Evolutionary conservation across 1,140 invertebrate species (phyloP).

Genomic region (Mycetomoellerius zeteki): DNA sequence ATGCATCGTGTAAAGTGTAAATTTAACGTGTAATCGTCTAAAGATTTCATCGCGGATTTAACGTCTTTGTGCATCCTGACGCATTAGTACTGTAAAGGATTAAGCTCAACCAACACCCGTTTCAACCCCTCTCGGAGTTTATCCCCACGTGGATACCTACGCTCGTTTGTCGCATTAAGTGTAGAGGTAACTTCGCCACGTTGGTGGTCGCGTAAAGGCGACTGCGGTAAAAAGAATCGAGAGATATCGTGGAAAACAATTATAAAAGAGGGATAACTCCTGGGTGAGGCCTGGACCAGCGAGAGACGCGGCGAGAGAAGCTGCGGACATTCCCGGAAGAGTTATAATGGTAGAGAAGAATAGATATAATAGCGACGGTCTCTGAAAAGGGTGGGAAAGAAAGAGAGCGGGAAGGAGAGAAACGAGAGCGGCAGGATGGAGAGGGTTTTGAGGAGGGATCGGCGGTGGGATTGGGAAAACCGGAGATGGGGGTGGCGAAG

Average conservation of each 20-base stretch:
- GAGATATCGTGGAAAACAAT: conserved; percentile 71
- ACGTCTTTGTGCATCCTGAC: conserved; percentile 33
- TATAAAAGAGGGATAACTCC: conserved; percentile 51
- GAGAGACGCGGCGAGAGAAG: conserved; percentile 16
- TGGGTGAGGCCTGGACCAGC: background rate
- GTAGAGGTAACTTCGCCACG: background rate
- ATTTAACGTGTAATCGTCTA: too few relatives aligned
- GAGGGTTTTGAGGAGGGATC: conserved; percentile 58
- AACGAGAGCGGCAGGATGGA: conserved; percentile 4
- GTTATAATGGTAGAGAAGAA: conserved; percentile 77
- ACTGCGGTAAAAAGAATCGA: conserved; percentile 41
- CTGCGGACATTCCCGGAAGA: conserved; percentile 70
- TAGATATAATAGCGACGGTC: conserved; percentile 73
- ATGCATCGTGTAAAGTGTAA: background rate
- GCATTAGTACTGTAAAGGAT: conserved; percentile 45
- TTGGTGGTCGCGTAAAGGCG: conserved; percentile 12
- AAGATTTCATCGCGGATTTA: conserved; percentile 52
- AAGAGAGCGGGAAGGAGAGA: conserved; percentile 10
- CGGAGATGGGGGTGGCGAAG: conserved; percentile 51
- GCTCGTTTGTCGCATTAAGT: conserved; percentile 53
- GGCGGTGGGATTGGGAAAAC: conserved; percentile 50
- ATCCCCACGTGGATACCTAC: conserved; percentile 1
- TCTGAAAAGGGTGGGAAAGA: conserved; percentile 42
- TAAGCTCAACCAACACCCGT: conserved; percentile 42
- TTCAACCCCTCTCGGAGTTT: conserved; percentile 20